Percentiles rank a stretch among this genome's conserved stretches.
Evolutionary conservation across 2,797 vertebrate species (phyloP).

Genomic region (Emys orbicularis): DNA sequence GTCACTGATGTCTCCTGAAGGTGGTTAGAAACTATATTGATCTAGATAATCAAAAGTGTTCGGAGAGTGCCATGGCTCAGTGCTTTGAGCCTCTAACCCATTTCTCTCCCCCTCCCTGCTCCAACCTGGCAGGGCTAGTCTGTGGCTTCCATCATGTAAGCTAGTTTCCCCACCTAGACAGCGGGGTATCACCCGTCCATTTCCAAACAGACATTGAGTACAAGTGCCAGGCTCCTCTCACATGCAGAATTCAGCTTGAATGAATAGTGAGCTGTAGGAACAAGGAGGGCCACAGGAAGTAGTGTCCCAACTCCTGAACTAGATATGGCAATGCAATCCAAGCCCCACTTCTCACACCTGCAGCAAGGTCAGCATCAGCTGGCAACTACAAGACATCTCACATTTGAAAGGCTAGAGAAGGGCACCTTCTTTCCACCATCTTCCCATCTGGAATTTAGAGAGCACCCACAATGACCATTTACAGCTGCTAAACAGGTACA

Average conservation of each 20-base stretch:
- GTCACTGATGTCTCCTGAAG: no score
- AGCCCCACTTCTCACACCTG: background rate
- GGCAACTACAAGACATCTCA: no score
- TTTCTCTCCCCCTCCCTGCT: background rate
- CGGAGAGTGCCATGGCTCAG: background rate
- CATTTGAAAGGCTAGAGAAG: no score
- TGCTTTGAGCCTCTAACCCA: background rate
- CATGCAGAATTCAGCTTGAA: background rate
- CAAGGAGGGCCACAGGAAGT: background rate
- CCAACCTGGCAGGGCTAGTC: background rate
- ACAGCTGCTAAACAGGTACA: background rate
- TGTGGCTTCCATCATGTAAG: no score
- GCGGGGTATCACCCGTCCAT: no score
- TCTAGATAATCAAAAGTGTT: background rate
- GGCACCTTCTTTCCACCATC: background rate
- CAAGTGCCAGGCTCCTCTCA: background rate
- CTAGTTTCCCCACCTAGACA: background rate
- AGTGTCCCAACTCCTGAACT: background rate
- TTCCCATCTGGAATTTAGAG: background rate
- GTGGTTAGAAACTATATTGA: no score
- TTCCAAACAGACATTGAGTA: background rate
- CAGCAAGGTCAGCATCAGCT: background rate
- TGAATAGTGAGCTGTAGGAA: background rate
- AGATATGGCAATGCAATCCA: background rate
- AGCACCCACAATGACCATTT: background rate